A percentile compares a stretch with the other conserved stretches of the same genome.
Conservation (phyloP, 2,888 invertebrate genomes). For the Brassicogethes aeneus region DNA sequence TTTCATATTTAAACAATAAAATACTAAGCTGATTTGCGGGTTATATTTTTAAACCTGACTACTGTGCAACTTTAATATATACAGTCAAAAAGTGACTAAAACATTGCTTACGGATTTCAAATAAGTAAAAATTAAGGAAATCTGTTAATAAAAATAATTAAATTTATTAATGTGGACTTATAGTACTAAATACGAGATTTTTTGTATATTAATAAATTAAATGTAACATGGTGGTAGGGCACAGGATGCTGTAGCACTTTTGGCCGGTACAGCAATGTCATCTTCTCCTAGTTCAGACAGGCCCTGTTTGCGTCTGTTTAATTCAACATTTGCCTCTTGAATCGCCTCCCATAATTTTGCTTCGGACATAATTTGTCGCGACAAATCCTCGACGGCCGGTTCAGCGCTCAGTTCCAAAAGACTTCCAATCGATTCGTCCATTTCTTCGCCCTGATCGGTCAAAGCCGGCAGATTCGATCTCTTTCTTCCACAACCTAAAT, state of each 20-base stretch:
- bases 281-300: constrained; percentile 35
- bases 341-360: constrained; percentile 73
- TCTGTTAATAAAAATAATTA: no score
- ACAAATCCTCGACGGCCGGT: constrained; percentile 63
- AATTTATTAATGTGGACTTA: no score
- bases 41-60: no score
- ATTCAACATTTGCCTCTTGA: constrained; percentile 66
- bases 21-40: no score
- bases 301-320: constrained; percentile 52
- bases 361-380: constrained; percentile 70
- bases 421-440: constrained; percentile 56
- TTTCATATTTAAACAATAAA: no score
- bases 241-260: constrained; percentile 35
- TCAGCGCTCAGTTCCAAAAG: constrained; percentile 59
- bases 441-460: constrained; percentile 40
- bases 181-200: no score
- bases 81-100: no score
- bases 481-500: constrained; percentile 67
- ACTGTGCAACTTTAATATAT: no score
- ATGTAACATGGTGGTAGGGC: constrained; percentile 37
- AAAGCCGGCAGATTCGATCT: constrained; percentile 44
- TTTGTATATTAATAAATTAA: no score
- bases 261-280: constrained; percentile 25
- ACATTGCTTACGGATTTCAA: no score
- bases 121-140: no score